Conservation (phyloP, 2,888 invertebrate genomes). For the Tenodera sinensis region DNA sequence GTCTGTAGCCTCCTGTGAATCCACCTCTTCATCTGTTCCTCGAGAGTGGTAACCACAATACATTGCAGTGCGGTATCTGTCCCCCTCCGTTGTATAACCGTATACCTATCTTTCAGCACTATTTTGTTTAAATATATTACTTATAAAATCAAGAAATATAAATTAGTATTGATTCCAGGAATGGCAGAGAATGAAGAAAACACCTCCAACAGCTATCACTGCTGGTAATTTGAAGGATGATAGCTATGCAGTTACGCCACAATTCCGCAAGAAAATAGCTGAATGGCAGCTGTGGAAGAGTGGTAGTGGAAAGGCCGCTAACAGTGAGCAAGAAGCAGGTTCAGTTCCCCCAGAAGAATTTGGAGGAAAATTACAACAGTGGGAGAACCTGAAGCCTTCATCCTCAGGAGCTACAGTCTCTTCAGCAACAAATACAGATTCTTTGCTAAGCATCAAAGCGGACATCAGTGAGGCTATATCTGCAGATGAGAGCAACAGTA, state of each 20-base stretch:
- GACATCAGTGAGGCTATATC: too few species aligned
- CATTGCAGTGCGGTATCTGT: too few species aligned
- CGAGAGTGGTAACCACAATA: too few species aligned
- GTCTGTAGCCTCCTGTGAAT: too few species aligned
- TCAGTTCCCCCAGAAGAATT: constrained; percentile 44
- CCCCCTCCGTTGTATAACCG: too few species aligned
- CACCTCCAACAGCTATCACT: constrained; percentile 35
- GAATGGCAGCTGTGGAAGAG: constrained; percentile 48
- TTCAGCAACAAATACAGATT: constrained; percentile 36
- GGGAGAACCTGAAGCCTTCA: constrained; percentile 73
- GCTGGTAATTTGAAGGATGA: constrained; percentile 5
- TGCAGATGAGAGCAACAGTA: not conserved
- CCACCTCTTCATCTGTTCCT: too few species aligned
- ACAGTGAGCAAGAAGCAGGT: constrained; percentile 21
- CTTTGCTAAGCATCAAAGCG: too few species aligned
- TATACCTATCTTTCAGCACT: too few species aligned
- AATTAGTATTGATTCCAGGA: constrained; percentile 51
- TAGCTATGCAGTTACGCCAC: constrained; percentile 26
- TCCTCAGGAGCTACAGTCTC: constrained; percentile 51
- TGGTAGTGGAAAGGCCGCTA: constrained; percentile 10
- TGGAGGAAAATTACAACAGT: constrained; percentile 55
- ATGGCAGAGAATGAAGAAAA: constrained; percentile 73
- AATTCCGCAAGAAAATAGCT: constrained; percentile 49
- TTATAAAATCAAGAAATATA: too few species aligned
- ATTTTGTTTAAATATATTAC: too few species aligned